A percentile compares a stretch with the other conserved stretches of the same genome.
phyloP scores from a whole-genome alignment of 2,113 vertebrate genomes.

The Peromyscus californicus region DNA sequence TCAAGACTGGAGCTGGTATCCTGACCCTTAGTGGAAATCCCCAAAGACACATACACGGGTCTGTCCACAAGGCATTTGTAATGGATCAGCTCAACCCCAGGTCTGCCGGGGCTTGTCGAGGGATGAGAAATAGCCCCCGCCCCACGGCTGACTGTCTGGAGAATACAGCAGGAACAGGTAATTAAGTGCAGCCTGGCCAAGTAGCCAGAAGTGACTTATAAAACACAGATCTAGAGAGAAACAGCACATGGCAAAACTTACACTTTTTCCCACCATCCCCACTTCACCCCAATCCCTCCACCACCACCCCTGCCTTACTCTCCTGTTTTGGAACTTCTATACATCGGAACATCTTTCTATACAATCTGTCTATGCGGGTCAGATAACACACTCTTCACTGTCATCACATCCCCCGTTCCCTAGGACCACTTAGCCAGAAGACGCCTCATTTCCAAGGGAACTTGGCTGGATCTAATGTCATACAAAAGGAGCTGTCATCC shows the following conservation, averaged over 20 bases:
- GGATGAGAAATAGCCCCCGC: not conserved
- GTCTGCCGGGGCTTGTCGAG: constrained; percentile 29
- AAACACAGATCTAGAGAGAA: constrained; percentile 70
- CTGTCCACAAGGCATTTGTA: constrained; percentile 64
- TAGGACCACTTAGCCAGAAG: constrained; percentile 40
- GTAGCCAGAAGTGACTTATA: constrained; percentile 65
- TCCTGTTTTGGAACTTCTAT: constrained; percentile 49
- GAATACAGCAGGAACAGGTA: not conserved
- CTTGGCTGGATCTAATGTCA: constrained; percentile 52
- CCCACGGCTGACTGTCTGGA: constrained; percentile 41
- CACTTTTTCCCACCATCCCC: not conserved
- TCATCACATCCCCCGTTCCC: not conserved
- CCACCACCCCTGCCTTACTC: not conserved
- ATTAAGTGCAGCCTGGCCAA: constrained; percentile 76
- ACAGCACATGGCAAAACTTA: constrained; percentile 58
- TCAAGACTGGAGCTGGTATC: constrained; percentile 72
- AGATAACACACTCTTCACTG: not conserved
- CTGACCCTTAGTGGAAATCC: constrained; percentile 57
- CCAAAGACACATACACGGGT: rapidly evolving
- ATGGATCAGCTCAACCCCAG: constrained; percentile 37
- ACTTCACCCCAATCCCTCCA: not conserved
- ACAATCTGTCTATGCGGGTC: not conserved
- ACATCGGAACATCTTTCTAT: not conserved
- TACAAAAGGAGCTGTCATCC: constrained; percentile 55
- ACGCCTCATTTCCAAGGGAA: constrained; percentile 62